These are phyloP conservation scores for Ommatoiulus sabulosus DNA, from an alignment of 2,888 invertebrate species.

Conservation along the genomic window DNA sequence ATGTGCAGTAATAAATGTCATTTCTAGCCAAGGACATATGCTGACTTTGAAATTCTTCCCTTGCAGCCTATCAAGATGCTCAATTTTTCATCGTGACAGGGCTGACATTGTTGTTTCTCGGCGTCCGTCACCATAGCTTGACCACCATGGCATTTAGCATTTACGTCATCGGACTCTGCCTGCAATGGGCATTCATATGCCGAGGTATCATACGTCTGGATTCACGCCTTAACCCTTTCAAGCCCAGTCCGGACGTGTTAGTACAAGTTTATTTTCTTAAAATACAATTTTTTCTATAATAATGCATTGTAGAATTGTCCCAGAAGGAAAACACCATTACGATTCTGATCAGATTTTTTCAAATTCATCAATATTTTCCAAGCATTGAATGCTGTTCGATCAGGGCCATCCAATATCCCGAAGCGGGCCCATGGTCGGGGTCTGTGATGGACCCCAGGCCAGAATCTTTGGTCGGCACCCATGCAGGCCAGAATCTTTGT, in stretches of 20 bases:
- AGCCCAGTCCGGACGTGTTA: slow-evolving; percentile 42
- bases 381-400: too few species aligned
- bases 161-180: slow-evolving; percentile 25
- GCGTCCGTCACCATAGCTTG: slow-evolving; percentile 37
- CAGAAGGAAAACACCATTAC: too few species aligned
- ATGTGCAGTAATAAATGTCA: too few species aligned
- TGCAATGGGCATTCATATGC: slow-evolving; percentile 52
- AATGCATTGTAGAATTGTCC: too few species aligned
- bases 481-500: too few species aligned
- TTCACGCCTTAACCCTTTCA: neutral
- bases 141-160: slow-evolving; percentile 42
- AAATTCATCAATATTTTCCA: too few species aligned
- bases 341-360: too few species aligned
- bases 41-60: neutral
- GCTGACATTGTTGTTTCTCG: slow-evolving; percentile 41
- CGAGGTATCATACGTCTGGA: slow-evolving; percentile 37
- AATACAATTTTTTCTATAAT: neutral
- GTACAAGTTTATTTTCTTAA: neutral
- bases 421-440: too few species aligned
- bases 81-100: slow-evolving; percentile 56
- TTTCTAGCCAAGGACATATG: neutral
- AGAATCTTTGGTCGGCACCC: too few species aligned
- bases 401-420: too few species aligned
- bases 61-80: slow-evolving; percentile 54
- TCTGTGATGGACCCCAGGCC: too few species aligned